These are phyloP conservation scores for Zygothrica quintamaculata DNA, from an alignment of 2,888 invertebrate genomes.

Conservation along the genomic window DNA sequence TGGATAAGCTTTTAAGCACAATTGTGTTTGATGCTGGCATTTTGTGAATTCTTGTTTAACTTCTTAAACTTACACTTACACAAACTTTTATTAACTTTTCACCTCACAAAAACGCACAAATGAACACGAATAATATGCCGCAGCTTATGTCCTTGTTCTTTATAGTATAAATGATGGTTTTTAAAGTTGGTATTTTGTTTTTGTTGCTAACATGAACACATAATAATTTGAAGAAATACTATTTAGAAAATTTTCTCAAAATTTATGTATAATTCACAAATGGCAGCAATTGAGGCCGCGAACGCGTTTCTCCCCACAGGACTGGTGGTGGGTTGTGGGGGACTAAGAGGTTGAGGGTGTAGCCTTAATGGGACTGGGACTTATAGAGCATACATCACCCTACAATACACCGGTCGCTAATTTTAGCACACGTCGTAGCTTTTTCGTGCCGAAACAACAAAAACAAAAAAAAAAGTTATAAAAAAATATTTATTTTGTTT, in stretches of 20 bases:
- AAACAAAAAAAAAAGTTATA: slow-evolving; percentile 36
- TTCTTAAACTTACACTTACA: slow-evolving; percentile 26
- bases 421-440: slow-evolving; percentile 66
- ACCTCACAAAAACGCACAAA: slow-evolving; percentile 12
- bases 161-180: slow-evolving; percentile 9
- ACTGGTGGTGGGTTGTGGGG: too few relatives aligned
- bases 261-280: slow-evolving; percentile 55
- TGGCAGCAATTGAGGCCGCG: slow-evolving; percentile 37
- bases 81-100: slow-evolving; percentile 26
- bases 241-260: slow-evolving; percentile 38
- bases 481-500: slow-evolving; percentile 12
- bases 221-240: slow-evolving; percentile 30
- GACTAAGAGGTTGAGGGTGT: slow-evolving; percentile 23
- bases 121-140: not conserved
- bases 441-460: slow-evolving; percentile 44
- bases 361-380: slow-evolving; percentile 38
- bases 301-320: slow-evolving; percentile 22
- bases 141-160: not conserved
- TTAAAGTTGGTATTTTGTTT: slow-evolving; percentile 6
- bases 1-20: slow-evolving; percentile 94
- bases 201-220: slow-evolving; percentile 34
- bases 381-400: slow-evolving; percentile 64
- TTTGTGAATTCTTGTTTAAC: slow-evolving; percentile 48
- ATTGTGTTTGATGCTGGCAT: slow-evolving; percentile 87
- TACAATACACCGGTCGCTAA: slow-evolving; percentile 73